Evolutionary conservation across 2,888 invertebrate genomes (phyloP), one percentile per base, ranked within the genome.

Genomic region (Craniophora ligustri): DNA sequence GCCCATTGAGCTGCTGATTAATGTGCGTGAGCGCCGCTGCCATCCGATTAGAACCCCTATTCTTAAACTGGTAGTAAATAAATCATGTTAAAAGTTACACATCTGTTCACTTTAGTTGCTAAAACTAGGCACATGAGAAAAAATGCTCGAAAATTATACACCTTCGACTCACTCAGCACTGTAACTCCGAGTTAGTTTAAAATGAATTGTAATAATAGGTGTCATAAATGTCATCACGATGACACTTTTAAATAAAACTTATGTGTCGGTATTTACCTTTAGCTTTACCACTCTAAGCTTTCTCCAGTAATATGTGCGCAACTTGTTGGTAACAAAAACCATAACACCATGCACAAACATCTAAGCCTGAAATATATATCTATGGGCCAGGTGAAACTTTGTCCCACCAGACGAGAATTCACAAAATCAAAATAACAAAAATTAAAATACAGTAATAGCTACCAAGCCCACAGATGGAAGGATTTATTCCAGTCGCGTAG

Each of bases 1-100:
- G 78, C 70, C 76, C 74, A 76, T 78, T 73, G 72, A 66, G 67
- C 66, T 49, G 58, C 65, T 80, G 82, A 84, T 81, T 80, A 81
- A 81, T 82, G 81, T 58, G 60, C 74, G 64, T 66, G 62, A 66
- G 49, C 57, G 51, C 65, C n/a, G 39, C 51, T 57, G 58, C 63
- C 48, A 46, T 55, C 28, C 38, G 15, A 40, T 34, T 41, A 15
- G 51, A 51, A 48, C 46, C 54, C 48, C 61, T 62, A 67, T 62
- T 57, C 57, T 42, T 47, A 41, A 64, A 46, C 39, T 40, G 41
- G 38, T 48, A 51, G 44, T 39, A 46, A 34, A 45, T 44, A 58
- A 28, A 51, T n/a, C n/a, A n/a, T n/a, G n/a, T 59, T 61, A 15
- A 41, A 54, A 56, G 58, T 53, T 30, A 67, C 44, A 30, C 49